phyloP scores from a whole-genome alignment of 2,797 vertebrate species.

The Notolabrus celidotus region DNA sequence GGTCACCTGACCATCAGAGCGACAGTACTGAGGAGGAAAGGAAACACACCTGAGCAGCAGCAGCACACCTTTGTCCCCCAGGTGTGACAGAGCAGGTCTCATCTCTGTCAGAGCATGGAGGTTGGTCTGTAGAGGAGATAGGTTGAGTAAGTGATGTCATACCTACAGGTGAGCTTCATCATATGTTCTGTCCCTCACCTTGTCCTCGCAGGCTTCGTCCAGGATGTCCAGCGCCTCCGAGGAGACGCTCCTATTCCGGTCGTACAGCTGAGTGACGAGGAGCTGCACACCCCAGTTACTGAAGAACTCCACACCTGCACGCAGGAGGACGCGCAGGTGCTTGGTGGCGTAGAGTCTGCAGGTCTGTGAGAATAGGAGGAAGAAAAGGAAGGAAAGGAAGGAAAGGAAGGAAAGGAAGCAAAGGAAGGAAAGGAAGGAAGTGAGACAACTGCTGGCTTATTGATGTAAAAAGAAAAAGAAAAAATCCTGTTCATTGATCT shows the following conservation, averaged over 20 bases:
- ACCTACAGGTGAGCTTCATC: not conserved
- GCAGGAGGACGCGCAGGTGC: constrained; percentile 90
- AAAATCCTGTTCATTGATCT: too few relatives aligned
- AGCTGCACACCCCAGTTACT: constrained; percentile 95
- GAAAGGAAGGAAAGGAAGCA: not conserved
- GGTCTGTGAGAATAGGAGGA: not conserved
- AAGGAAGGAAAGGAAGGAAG: too few relatives aligned
- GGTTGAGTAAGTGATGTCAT: not conserved
- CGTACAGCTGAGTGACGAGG: constrained; percentile 92
- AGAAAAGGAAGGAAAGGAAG: not conserved
- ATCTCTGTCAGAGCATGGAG: constrained; percentile 94
- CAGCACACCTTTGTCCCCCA: constrained; percentile 93
- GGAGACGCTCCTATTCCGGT: constrained; percentile 91
- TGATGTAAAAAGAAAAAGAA: too few relatives aligned
- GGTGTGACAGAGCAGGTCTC: constrained; percentile 93
- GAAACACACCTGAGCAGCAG: constrained; percentile 88
- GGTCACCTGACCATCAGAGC: too few relatives aligned
- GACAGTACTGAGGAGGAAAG: too few relatives aligned
- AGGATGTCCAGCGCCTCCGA: constrained; percentile 93
- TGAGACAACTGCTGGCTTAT: too few relatives aligned
- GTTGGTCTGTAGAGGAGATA: constrained; percentile 85
- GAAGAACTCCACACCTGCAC: constrained; percentile 95
- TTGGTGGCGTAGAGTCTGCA: constrained; percentile 93
- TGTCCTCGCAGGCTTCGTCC: constrained; percentile 94
- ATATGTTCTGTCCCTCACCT: constrained; percentile 78